Base-by-base conservation (phyloP, 1,140 invertebrate species). In the Kradibia gibbosae region DNA sequence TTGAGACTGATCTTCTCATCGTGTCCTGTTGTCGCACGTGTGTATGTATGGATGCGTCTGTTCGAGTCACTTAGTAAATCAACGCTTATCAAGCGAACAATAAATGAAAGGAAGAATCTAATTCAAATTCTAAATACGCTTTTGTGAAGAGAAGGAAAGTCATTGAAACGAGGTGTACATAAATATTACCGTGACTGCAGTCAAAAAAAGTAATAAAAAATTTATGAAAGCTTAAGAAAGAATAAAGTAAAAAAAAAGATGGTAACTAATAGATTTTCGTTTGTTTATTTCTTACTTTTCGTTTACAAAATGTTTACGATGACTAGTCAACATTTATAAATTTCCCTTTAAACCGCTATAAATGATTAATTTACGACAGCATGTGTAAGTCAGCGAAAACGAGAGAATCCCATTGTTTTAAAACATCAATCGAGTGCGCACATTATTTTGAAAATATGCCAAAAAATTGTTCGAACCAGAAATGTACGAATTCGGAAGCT, bases 211-310 rank as follows among this genome's bases (percentile, higher is more conserved):
- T 2, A 78, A 70, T 39, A 78, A 70, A 25, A 70, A 34, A 28
- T 53, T 5, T 45, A 78, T 48, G n/a, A 13, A 53, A 28, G 39
- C 4, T 22, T n/a, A 34, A n/a, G 20, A 15, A 25, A 60, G 34
- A 60, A 53, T 17, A n/a, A 22, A 1, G 17, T 50, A 72, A 8
- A 62, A 11, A 67, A 20, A 39, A 67, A 67, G 20, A 67, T 39
- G 62, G 34, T 67, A 39, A 76, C 22, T 15, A 74, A 36, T 62
- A 62, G 53, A 53, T 22, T 39, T 25, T 78, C 62, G 31, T 67
- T 53, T 67, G 65, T 78, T 78, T 72, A 13, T 45, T 71, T 72
- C 31, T 67, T 42, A 78, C 48, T 71, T 72, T 79, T 72, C n/a
- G 11, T 72, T n/a, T 22, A 31, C 3, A 28, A 39, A 53, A 71